These are phyloP conservation scores for Ophioderma brevispina DNA, from an alignment of 35 echinoderm and acorn worm species.

Conservation along the genomic window DNA sequence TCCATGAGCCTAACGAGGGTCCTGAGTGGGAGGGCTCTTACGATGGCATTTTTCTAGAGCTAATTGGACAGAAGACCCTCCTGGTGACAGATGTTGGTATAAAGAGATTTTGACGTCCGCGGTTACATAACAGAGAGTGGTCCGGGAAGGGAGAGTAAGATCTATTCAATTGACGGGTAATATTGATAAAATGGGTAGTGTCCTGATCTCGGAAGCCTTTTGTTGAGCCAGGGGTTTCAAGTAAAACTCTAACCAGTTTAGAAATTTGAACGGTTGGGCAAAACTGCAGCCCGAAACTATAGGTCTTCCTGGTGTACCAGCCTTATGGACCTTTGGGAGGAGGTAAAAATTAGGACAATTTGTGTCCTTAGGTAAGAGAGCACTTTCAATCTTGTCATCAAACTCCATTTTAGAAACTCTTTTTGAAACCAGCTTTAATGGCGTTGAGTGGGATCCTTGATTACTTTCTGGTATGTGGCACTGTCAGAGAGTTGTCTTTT, in stretches of 20 bases:
- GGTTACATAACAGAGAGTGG: neutral
- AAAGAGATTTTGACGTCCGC: conserved; percentile 30
- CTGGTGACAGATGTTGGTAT: neutral
- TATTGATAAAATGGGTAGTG: conserved; percentile 24
- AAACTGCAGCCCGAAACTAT: conserved; percentile 3
- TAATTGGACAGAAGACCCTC: neutral
- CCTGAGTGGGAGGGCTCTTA: neutral
- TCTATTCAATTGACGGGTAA: neutral
- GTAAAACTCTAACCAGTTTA: conserved; percentile 3
- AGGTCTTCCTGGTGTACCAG: neutral
- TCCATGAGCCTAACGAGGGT: neutral
- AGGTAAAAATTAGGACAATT: conserved; percentile 6
- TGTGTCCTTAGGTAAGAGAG: neutral
- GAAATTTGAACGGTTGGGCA: conserved; percentile 36
- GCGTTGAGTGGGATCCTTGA: neutral
- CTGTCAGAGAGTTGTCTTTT: conserved; percentile 12
- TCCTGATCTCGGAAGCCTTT: conserved; percentile 15
- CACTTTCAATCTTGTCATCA: neutral
- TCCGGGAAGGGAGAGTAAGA: neutral
- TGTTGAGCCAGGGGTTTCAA: neutral
- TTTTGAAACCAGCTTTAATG: neutral
- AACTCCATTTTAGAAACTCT: neutral
- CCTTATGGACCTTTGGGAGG: conserved; percentile 23
- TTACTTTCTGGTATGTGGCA: neutral
- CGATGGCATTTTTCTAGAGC: neutral